phyloP scores from a whole-genome alignment of 1,140 invertebrate species.

The Yoshiicerus persimilis region DNA sequence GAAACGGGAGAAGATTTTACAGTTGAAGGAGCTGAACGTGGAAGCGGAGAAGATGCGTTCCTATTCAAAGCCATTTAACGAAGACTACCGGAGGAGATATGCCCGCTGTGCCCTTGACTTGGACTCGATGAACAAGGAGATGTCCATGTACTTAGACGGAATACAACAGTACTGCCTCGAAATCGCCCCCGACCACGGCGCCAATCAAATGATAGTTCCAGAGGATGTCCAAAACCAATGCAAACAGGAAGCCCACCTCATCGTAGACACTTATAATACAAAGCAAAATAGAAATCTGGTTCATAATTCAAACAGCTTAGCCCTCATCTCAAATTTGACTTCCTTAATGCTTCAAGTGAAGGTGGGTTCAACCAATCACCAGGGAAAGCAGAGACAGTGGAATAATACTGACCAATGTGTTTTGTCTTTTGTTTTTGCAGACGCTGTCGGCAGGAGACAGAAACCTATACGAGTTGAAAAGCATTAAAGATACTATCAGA shows the following conservation, averaged over 20 bases:
- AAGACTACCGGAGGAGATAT: slow-evolving; percentile 88
- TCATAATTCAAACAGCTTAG: slow-evolving; percentile 58
- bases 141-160: slow-evolving; percentile 80
- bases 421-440: slow-evolving; percentile 54
- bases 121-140: slow-evolving; percentile 85
- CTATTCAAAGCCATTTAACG: slow-evolving; percentile 67
- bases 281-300: slow-evolving; percentile 56
- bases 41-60: slow-evolving; percentile 85
- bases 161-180: slow-evolving; percentile 78
- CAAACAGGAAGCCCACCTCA: slow-evolving; percentile 75
- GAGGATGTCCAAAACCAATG: slow-evolving; percentile 83
- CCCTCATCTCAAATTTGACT: slow-evolving; percentile 82
- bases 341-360: slow-evolving; percentile 91
- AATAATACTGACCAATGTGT: neutral
- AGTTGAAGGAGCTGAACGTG: slow-evolving; percentile 83
- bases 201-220: slow-evolving; percentile 84
- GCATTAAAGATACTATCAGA: slow-evolving; percentile 86
- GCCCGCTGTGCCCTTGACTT: slow-evolving; percentile 85
- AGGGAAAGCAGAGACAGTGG: neutral
- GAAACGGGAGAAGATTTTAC: slow-evolving; percentile 79
- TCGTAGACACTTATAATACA: slow-evolving; percentile 74
- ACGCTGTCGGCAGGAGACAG: slow-evolving; percentile 85
- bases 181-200: slow-evolving; percentile 81
- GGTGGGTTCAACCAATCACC: slow-evolving; percentile 55
- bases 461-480: slow-evolving; percentile 87